phyloP scores from a whole-genome alignment of 2,888 invertebrate species.

The Leptinotarsa haldemani region DNA sequence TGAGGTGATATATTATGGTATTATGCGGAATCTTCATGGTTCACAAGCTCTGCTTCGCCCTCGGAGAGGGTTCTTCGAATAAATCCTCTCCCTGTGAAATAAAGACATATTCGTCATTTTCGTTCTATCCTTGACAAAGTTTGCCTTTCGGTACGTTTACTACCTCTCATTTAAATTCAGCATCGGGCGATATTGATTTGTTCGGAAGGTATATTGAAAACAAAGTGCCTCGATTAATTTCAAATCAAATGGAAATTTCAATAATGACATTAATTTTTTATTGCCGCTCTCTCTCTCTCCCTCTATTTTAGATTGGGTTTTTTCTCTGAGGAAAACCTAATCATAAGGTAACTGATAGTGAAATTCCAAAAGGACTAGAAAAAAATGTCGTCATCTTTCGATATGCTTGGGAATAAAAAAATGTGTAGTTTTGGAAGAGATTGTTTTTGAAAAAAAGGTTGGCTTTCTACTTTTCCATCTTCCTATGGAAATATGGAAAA shows the following conservation, averaged over 20 bases:
- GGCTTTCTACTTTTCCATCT: too few relatives aligned
- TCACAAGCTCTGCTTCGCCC: background rate
- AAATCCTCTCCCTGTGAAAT: background rate
- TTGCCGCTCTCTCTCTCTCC: background rate
- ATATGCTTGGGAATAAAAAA: too few relatives aligned
- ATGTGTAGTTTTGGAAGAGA: too few relatives aligned
- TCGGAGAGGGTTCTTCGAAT: background rate
- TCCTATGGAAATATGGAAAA: too few relatives aligned
- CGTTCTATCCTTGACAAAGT: background rate
- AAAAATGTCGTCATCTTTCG: too few relatives aligned
- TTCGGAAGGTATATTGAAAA: background rate
- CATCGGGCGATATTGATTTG: background rate
- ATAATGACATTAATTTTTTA: background rate
- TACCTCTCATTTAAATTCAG: background rate
- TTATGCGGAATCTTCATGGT: background rate
- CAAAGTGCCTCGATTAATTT: background rate
- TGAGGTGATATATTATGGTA: background rate
- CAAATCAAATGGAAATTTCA: background rate
- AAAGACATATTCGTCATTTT: slow-evolving; percentile 3
- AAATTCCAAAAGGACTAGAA: too few relatives aligned
- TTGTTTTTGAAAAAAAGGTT: too few relatives aligned
- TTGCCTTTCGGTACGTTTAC: background rate
- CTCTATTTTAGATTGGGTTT: too few relatives aligned
- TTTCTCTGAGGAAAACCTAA: too few relatives aligned
- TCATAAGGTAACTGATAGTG: too few relatives aligned